Evolutionary conservation across 2,113 vertebrate species (phyloP), one percentile per base, ranked within the genome.

Genomic region (Ctenomys sociabilis): DNA sequence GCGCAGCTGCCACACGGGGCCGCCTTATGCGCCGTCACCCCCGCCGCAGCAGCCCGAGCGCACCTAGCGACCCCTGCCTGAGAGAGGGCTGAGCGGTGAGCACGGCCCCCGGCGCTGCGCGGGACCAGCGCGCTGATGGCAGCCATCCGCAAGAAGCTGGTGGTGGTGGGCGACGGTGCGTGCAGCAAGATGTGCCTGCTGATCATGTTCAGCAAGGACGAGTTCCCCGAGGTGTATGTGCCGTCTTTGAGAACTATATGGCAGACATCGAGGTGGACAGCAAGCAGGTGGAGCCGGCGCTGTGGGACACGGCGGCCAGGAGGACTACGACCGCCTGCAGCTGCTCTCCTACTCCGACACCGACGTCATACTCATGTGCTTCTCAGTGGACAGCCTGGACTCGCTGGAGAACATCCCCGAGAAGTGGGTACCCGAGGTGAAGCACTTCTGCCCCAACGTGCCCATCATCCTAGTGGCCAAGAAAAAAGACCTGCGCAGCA

Each of bases 391-490:
- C 98, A 99, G 99, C 97, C 99, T 99, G 21, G 99, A 99, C 98
- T 99, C 99, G 1, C 97, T 99, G 98, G 99, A 99, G 98, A 99
- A 99, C 98, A 99, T 99, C 98, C 99, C 99, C 0, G 99, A 99
- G 98, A 99, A 99, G 98, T 99, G 99, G 99, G 99, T 99, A 72
- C 99, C 99, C 0, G 99, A 99, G 94, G 99, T 99, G 6, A 99
- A 99, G 94, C 99, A 99, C 98, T 99, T 99, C 97, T 99, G 99
- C 91, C 99, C 99, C 66, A 99, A 99, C 5, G 99, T 99, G 54
- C 99, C 99, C 52, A 99, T 99, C 96, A 99, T 99, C 97, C 97
- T 99, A 85, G 99, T 99, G 98, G 99, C 99, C 98, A 99, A 99
- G 98, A 99, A 99, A 98, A 99, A 99, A 87, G 99, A 99, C 97